Percentiles rank a stretch among this genome's conserved stretches.
Conservation (phyloP, 2,797 vertebrate species). For the Cynodonichthys magdalenae region DNA sequence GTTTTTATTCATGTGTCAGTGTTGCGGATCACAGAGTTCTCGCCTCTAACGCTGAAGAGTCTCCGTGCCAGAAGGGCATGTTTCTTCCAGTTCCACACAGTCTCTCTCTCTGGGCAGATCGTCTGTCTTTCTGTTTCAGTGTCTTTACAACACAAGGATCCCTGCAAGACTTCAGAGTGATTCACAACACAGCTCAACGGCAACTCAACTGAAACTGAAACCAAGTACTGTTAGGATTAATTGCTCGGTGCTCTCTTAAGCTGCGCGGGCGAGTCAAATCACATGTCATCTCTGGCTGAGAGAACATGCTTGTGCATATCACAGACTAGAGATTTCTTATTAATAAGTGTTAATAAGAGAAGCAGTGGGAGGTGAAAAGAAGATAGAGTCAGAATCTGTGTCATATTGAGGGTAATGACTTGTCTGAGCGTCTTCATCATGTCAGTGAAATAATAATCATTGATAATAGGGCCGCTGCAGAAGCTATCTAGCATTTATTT, state of each 20-base stretch:
- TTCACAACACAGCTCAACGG: slow-evolving; percentile 62
- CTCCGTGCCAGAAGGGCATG: slow-evolving; percentile 61
- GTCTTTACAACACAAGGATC: slow-evolving; percentile 60
- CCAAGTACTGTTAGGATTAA: slow-evolving; percentile 70
- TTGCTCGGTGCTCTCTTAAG: slow-evolving; percentile 64
- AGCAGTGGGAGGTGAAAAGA: slow-evolving; percentile 21
- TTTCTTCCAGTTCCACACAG: slow-evolving; percentile 59
- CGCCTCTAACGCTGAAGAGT: slow-evolving; percentile 63
- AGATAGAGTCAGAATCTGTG: slow-evolving; percentile 48
- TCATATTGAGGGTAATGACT: slow-evolving; percentile 74
- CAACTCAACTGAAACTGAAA: slow-evolving; percentile 64
- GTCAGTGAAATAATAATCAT: slow-evolving; percentile 65
- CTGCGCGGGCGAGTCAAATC: slow-evolving; percentile 63
- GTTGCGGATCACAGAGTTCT: slow-evolving; percentile 74
- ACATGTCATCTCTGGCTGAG: slow-evolving; percentile 47
- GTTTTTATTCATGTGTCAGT: slow-evolving; percentile 73
- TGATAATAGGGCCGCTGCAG: slow-evolving; percentile 48
- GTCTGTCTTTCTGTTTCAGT: slow-evolving; percentile 63
- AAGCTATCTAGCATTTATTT: slow-evolving; percentile 53
- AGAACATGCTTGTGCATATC: slow-evolving; percentile 57
- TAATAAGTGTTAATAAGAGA: slow-evolving; percentile 55
- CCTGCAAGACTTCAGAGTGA: slow-evolving; percentile 62
- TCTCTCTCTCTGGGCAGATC: slow-evolving; percentile 64
- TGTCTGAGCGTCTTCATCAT: slow-evolving; percentile 74
- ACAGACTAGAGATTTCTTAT: slow-evolving; percentile 61